Evolutionary conservation across 2,113 vertebrate species (phyloP).

Genomic region (Diadophis punctatus): DNA sequence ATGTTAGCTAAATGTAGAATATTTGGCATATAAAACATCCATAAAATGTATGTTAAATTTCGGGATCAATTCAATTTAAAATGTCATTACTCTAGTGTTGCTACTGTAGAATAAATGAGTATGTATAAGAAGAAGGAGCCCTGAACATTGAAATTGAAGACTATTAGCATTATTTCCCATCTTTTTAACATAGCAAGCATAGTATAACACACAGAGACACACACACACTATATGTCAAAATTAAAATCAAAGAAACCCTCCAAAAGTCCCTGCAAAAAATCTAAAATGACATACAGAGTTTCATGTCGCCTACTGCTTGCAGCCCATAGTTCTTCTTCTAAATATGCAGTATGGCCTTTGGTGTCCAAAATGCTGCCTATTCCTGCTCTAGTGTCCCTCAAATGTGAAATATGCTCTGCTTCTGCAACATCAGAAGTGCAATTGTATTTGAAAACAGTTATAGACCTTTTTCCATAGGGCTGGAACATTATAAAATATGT

Average conservation of each 20-base stretch:
- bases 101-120: constrained; percentile 17
- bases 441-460: neutral
- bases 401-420: neutral
- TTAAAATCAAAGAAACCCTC: neutral
- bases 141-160: neutral
- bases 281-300: neutral
- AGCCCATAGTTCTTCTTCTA: neutral
- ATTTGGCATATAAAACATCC: neutral
- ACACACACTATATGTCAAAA: neutral
- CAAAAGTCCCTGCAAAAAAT: neutral
- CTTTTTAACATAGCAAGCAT: neutral
- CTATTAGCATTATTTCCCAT: neutral
- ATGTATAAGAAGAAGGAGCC: neutral
- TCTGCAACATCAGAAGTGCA: neutral
- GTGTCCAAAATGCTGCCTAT: neutral
- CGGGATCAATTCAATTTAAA: neutral
- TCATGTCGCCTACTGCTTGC: neutral
- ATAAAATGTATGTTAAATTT: constrained; percentile 25
- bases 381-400: neutral
- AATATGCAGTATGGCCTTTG: neutral
- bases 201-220: neutral
- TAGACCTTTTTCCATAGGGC: neutral
- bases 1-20: constrained; percentile 4
- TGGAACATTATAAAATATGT: neutral
- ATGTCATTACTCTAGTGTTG: neutral